Conservation (phyloP, 2,797 vertebrate species). For the Synanceia verrucosa region DNA sequence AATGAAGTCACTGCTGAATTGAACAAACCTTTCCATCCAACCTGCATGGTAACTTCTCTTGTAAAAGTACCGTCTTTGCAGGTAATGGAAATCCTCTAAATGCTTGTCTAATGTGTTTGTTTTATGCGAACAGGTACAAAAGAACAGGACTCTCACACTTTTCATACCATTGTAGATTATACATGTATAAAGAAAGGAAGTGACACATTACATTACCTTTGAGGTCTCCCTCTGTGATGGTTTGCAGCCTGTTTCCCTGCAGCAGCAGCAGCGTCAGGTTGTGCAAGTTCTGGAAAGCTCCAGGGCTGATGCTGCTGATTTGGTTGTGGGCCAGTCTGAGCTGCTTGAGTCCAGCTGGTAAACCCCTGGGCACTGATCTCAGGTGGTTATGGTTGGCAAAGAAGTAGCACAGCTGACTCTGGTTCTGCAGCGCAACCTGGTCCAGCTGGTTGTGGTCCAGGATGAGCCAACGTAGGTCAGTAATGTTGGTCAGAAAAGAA, state of each 20-base stretch:
- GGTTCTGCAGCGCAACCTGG: conserved; percentile 58
- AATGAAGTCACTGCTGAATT: background rate
- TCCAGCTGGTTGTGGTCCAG: conserved; percentile 81
- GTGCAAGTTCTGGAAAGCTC: conserved; percentile 70
- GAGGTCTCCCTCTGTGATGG: conserved; percentile 70
- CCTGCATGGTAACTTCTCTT: background rate
- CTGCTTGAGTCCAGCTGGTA: conserved; percentile 79
- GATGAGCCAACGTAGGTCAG: conserved; percentile 80
- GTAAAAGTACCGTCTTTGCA: background rate
- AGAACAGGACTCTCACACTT: background rate
- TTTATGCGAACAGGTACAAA: background rate
- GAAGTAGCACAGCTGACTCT: conserved; percentile 74
- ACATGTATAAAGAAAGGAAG: conserved; percentile 22
- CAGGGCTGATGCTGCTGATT: conserved; percentile 72
- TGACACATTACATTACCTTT: conserved; percentile 64
- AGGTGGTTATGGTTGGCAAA: conserved; percentile 83
- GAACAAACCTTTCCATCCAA: background rate
- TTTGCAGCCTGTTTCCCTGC: conserved; percentile 81
- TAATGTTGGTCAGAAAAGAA: conserved; percentile 66
- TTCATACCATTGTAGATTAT: background rate
- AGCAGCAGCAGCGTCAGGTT: conserved; percentile 82
- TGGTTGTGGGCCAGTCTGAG: conserved; percentile 81
- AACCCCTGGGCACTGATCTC: conserved; percentile 66
- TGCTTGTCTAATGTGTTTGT: background rate
- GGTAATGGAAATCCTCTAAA: background rate